Percentiles rank a stretch among this genome's conserved stretches.
Evolutionary conservation across 1,140 invertebrate genomes (phyloP).

Genomic region (Bombus difficillimus): DNA sequence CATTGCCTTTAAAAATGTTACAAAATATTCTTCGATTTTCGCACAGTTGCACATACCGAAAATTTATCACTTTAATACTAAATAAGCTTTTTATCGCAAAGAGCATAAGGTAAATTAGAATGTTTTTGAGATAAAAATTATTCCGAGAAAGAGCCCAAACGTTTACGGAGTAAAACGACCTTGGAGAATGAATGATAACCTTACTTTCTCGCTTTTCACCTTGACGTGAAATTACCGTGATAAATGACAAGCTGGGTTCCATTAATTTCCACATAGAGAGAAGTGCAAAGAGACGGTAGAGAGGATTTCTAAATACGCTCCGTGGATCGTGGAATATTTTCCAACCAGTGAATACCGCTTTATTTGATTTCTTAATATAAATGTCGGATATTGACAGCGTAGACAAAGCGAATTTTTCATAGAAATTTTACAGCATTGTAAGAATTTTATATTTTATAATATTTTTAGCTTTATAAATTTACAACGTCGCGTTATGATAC

Average conservation of each 20-base stretch:
- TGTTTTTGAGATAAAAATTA: too few species aligned
- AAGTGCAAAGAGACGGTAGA: background rate
- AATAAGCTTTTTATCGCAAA: background rate
- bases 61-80: background rate
- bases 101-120: too few species aligned
- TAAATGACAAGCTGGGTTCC: background rate
- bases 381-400: too few species aligned
- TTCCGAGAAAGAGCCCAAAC: too few species aligned
- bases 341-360: background rate
- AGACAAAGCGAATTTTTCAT: too few species aligned
- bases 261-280: background rate
- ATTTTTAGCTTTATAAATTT: too few species aligned
- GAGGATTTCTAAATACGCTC: background rate
- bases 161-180: slow-evolving; percentile 6
- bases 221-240: slow-evolving; percentile 22
- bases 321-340: background rate
- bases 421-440: too few species aligned
- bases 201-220: slow-evolving; percentile 48
- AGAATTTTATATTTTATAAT: too few species aligned
- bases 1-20: background rate
- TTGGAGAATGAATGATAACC: background rate
- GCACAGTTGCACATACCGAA: background rate
- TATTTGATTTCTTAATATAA: too few species aligned
- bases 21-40: background rate
- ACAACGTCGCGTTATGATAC: too few species aligned